These are phyloP conservation scores for Tinamus major DNA, from an alignment of 2,797 vertebrate species.

Conservation along the genomic window DNA sequence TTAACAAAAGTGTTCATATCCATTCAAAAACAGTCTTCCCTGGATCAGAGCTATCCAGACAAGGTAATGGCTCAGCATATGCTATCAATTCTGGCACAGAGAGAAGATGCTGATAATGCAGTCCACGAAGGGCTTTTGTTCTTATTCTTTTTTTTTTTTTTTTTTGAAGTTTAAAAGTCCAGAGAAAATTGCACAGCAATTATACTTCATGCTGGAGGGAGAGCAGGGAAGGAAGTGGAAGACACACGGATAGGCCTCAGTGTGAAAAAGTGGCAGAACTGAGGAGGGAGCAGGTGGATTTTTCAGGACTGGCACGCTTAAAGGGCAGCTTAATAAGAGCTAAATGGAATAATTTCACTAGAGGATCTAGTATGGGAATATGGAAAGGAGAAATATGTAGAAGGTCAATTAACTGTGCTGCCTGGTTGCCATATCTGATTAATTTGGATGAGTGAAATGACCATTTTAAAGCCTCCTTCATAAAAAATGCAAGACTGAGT, in stretches of 20 bases:
- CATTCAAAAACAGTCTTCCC: fast-evolving
- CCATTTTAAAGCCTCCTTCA: neutral
- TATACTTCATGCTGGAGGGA: neutral
- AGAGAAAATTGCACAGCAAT: neutral
- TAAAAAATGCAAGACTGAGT: neutral
- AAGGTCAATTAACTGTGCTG: neutral
- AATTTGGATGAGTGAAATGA: neutral
- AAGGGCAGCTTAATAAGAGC: neutral
- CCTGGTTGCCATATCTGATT: neutral
- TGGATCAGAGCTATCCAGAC: neutral
- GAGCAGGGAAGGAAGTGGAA: neutral
- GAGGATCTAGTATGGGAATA: neutral
- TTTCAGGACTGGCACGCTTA: neutral
- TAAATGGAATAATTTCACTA: neutral
- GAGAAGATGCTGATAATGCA: neutral
- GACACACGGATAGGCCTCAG: fast-evolving
- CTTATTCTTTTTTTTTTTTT: neutral
- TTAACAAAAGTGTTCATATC: neutral
- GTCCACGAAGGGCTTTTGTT: neutral
- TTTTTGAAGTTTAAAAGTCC: neutral
- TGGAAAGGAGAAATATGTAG: neutral
- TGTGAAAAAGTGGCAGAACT: neutral
- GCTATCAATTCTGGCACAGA: neutral
- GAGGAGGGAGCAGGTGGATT: neutral
- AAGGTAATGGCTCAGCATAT: neutral